Evolutionary conservation across 2,888 invertebrate genomes (phyloP).

Genomic region (Chelonus formosanus): DNA sequence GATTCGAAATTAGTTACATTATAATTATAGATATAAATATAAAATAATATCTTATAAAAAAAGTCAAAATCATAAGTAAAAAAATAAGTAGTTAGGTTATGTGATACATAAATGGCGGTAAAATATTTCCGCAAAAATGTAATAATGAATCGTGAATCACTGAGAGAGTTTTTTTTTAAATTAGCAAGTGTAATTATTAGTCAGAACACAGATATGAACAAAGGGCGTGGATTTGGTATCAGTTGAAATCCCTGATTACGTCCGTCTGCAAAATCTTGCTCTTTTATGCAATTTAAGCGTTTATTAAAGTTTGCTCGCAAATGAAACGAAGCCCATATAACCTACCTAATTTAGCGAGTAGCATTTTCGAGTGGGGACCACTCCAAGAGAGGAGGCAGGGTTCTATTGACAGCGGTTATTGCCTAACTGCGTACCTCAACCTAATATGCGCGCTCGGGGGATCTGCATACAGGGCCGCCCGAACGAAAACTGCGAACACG

Average conservation of each 20-base stretch:
- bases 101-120: too few species aligned
- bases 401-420: conserved; percentile 66
- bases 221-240: conserved; percentile 14
- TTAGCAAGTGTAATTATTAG: neutral
- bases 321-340: conserved; percentile 66
- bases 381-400: conserved; percentile 56
- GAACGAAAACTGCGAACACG: conserved; percentile 62
- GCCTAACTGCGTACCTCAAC: conserved; percentile 66
- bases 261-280: conserved; percentile 65
- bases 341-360: conserved; percentile 66
- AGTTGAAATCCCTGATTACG: conserved; percentile 40
- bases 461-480: conserved; percentile 61
- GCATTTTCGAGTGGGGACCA: conserved; percentile 65
- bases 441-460: conserved; percentile 63
- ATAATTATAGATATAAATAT: too few species aligned
- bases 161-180: neutral
- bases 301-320: conserved; percentile 67
- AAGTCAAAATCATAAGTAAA: too few species aligned
- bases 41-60: too few species aligned
- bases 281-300: conserved; percentile 66
- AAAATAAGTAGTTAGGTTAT: too few species aligned
- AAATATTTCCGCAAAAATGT: too few species aligned
- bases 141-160: too few species aligned
- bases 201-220: conserved; percentile 4
- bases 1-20: too few species aligned